Evolutionary conservation across 2,113 vertebrate genomes (phyloP).

Genomic region (Deroptyus accipitrinus): DNA sequence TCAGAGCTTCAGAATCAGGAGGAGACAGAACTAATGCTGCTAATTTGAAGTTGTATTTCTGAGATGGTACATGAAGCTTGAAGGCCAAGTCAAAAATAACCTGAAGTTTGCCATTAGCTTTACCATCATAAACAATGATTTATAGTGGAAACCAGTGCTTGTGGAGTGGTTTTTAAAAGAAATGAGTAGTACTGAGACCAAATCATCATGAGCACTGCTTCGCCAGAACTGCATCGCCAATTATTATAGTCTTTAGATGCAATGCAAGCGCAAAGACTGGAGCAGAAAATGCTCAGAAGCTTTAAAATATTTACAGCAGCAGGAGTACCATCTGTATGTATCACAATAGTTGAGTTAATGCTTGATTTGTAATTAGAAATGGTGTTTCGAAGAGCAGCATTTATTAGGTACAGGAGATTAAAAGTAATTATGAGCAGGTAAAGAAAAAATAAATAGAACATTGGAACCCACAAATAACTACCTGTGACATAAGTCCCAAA

Average conservation of each 20-base stretch:
- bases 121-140: not conserved
- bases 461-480: not conserved
- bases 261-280: not conserved
- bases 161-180: not conserved
- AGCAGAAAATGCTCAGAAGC: not conserved
- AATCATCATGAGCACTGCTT: conserved; percentile 27
- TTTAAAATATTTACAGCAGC: not conserved
- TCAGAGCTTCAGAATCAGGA: not conserved
- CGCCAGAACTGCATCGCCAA: not conserved
- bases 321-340: not conserved
- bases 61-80: conserved; percentile 11
- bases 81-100: conserved; percentile 32
- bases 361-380: not conserved
- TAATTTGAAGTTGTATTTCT: conserved; percentile 17
- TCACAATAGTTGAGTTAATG: not conserved
- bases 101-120: not conserved
- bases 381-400: not conserved
- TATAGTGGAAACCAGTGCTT: not conserved
- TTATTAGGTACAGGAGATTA: conserved; percentile 4
- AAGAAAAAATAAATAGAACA: not conserved
- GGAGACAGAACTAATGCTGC: not conserved
- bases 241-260: not conserved
- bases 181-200: not conserved
- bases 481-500: not conserved
- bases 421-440: not conserved